phyloP scores from a whole-genome alignment of 2,797 vertebrate species.

The Spheniscus humboldti region DNA sequence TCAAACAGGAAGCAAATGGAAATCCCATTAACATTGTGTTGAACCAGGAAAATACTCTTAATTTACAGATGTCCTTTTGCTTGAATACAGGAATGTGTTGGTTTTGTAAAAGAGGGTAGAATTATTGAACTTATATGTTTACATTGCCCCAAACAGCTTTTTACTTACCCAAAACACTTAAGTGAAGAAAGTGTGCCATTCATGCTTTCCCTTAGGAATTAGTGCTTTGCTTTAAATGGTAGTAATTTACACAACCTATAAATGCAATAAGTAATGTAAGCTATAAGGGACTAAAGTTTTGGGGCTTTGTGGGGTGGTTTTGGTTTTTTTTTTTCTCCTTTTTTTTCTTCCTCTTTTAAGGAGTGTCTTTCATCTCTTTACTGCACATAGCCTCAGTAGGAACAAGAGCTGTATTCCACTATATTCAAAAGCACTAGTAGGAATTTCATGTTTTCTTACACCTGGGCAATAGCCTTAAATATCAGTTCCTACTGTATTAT shows the following conservation, averaged over 20 bases:
- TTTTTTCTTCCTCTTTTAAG: background rate
- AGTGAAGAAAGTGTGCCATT: background rate
- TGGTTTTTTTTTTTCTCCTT: background rate
- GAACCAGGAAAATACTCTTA: slow-evolving; percentile 23
- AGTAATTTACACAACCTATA: slow-evolving; percentile 46
- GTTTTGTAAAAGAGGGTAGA: background rate
- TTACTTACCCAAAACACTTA: background rate
- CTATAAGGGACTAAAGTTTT: background rate
- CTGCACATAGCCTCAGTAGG: background rate
- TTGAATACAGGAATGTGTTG: slow-evolving; percentile 8
- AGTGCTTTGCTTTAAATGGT: slow-evolving; percentile 20
- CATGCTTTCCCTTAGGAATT: background rate
- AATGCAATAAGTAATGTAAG: slow-evolving; percentile 20
- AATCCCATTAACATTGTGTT: slow-evolving; percentile 32
- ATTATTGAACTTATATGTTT: background rate
- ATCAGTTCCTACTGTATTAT: background rate
- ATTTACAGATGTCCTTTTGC: background rate
- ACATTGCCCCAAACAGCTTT: too few relatives aligned
- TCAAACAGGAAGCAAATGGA: slow-evolving; percentile 38
- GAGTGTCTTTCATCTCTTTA: background rate
- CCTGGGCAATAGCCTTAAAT: background rate
- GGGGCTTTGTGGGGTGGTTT: too few relatives aligned
- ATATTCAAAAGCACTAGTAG: background rate
- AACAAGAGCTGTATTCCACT: background rate
- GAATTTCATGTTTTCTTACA: background rate